phyloP scores from a whole-genome alignment of 2,888 invertebrate species.

The Lamproptera curius region DNA sequence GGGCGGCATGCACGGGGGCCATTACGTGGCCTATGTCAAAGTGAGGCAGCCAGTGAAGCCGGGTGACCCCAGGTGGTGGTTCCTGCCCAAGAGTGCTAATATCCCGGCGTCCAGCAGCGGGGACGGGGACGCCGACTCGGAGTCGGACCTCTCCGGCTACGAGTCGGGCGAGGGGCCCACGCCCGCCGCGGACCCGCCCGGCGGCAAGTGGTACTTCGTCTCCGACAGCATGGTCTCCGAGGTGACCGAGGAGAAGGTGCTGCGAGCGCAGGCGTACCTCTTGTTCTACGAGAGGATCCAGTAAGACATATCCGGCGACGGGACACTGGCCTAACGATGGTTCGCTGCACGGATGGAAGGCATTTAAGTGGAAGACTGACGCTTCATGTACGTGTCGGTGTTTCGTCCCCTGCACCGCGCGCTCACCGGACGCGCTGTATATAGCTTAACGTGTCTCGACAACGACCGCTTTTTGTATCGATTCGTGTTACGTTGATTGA shows the following conservation, averaged over 20 bases:
- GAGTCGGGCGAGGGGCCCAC: constrained; percentile 71
- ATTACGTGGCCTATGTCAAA: constrained; percentile 97
- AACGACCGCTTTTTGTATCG: constrained; percentile 22
- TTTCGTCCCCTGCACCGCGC: constrained; percentile 27
- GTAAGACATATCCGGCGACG: constrained; percentile 53
- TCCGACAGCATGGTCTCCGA: constrained; percentile 94
- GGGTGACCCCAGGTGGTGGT: constrained; percentile 85
- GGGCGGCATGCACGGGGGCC: constrained; percentile 90
- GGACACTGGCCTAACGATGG: constrained; percentile 36
- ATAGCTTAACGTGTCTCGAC: constrained; percentile 43
- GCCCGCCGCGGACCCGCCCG: constrained; percentile 55
- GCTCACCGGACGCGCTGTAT: constrained; percentile 41
- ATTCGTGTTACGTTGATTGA: constrained; percentile 24
- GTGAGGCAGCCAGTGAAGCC: constrained; percentile 81
- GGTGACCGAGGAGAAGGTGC: constrained; percentile 87
- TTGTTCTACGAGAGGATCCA: constrained; percentile 97
- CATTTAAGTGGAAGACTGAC: constrained; percentile 66
- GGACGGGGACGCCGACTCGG: constrained; percentile 68
- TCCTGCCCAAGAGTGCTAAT: constrained; percentile 81
- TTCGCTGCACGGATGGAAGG: constrained; percentile 34
- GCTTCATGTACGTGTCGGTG: constrained; percentile 36
- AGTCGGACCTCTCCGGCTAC: constrained; percentile 75
- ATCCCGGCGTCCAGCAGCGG: constrained; percentile 65
- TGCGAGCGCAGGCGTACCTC: constrained; percentile 94
- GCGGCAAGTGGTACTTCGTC: constrained; percentile 95